Percentiles rank a stretch among this genome's conserved stretches.
phyloP scores from a whole-genome alignment of 2,888 invertebrate genomes.

The Gari tellinella region DNA sequence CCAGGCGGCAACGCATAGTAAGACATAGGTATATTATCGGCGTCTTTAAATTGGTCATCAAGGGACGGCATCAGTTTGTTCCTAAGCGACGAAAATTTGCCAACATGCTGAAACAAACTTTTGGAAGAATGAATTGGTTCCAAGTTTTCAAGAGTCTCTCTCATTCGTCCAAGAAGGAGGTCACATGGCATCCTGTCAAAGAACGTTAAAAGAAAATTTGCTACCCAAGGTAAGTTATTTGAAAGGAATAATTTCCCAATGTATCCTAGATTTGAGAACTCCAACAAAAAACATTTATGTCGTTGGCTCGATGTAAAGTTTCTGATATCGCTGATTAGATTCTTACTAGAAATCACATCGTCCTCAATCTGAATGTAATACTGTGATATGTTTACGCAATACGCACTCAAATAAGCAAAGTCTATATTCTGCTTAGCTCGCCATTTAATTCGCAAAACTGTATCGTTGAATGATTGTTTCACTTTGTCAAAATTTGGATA shows the following conservation, averaged over 20 bases:
- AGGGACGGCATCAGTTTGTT: conserved; percentile 65
- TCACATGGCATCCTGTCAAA: conserved; percentile 69
- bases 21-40: conserved; percentile 20
- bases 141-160: conserved; percentile 53
- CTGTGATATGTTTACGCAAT: conserved; percentile 74
- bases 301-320: conserved; percentile 75
- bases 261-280: conserved; percentile 70
- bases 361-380: conserved; percentile 84
- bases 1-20: conserved; percentile 39
- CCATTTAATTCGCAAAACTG: conserved; percentile 81
- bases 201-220: conserved; percentile 78
- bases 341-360: conserved; percentile 81
- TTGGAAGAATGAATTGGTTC: conserved; percentile 45
- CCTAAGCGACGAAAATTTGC: conserved; percentile 64
- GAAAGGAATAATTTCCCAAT: conserved; percentile 72
- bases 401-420: conserved; percentile 83
- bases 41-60: conserved; percentile 60
- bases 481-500: conserved; percentile 72
- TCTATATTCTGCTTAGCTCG: conserved; percentile 84
- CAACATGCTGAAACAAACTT: conserved; percentile 70
- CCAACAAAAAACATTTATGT: conserved; percentile 65
- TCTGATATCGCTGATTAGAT: conserved; percentile 79
- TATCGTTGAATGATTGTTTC: conserved; percentile 80
- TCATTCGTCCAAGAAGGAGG: conserved; percentile 59
- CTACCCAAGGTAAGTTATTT: conserved; percentile 59